Conservation (phyloP, 2,797 vertebrate species). For the Alectoris magna region DNA sequence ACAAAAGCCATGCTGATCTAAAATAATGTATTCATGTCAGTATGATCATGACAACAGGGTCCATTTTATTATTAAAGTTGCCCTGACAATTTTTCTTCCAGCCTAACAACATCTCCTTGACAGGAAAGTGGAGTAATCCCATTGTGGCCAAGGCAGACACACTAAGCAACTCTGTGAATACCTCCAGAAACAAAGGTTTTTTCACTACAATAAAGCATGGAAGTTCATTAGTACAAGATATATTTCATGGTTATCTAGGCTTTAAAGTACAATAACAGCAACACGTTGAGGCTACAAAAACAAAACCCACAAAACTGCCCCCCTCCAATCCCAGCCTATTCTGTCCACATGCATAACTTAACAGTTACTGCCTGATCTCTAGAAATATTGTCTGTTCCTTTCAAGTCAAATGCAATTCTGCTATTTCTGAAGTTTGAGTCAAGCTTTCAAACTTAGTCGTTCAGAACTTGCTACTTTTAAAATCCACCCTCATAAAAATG, state of each 20-base stretch:
- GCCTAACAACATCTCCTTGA: neutral
- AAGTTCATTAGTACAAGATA: neutral
- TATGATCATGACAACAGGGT: neutral
- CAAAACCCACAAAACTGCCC: neutral
- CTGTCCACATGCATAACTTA: neutral
- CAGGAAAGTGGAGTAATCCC: neutral
- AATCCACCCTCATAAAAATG: neutral
- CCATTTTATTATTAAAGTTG: neutral
- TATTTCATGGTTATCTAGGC: neutral
- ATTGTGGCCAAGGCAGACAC: neutral
- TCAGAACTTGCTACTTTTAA: neutral
- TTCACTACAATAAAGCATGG: neutral
- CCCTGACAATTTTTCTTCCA: neutral
- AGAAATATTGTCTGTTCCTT: neutral
- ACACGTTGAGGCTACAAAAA: neutral
- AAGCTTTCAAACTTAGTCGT: neutral
- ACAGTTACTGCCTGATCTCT: neutral
- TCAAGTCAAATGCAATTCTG: neutral
- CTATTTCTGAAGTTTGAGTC: neutral
- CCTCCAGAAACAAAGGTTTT: neutral
- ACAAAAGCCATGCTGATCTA: neutral
- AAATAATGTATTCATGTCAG: neutral
- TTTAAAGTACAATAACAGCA: neutral
- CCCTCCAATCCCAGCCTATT: neutral
- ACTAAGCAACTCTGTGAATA: neutral